Evolutionary conservation across 2,113 vertebrate genomes (phyloP), one percentile per base, ranked within the genome.

Genomic region (Piprites chloris): DNA sequence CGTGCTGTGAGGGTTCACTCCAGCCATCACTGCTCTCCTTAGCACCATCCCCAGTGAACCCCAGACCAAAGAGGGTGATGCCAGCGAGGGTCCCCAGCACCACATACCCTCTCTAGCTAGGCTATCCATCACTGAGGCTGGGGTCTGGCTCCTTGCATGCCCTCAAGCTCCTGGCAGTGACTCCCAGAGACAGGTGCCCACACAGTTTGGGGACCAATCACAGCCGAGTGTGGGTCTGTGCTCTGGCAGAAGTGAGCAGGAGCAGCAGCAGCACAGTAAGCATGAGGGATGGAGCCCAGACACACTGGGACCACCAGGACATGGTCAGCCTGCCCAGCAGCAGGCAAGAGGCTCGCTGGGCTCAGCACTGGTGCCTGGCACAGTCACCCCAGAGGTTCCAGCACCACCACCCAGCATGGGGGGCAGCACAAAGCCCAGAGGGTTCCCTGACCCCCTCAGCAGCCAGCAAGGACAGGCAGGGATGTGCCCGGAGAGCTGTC

Each of bases 1-100:
- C 0, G 5, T 6, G 19, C 41, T 0, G 0, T 2, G 1, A 69
- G n/a, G 33, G 46, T 71, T 58, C 11, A 0, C 30, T 18, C 46
- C 59, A n/a, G 37, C 65, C 1, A 0, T 4, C 27, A 9, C 28
- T 20, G 27, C 19, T 16, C 3, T 8, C 66, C 69, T 27, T 1
- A 49, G 35, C 35, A 9, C 66, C 2, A 1, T 13, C 10, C 79
- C 42, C 59, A 50, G 35, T 1, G 32, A 33, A 1, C 22, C 83
- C 73, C 39, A 42, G 11, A 21, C 21, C 0, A 1, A 17, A 3
- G 1, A 0, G 0, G 2, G 33, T 2, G 13, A 13, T 41, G 56
- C 42, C 75, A 77, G 44, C 0, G 0, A 0, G 14, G 19, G 19
- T n/a, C 12, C 56, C 24, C 5, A 8, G 63, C 63, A 37, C 23